Evolutionary conservation across 1,140 invertebrate species (phyloP).

Genomic region (Luehdorfia chinensis): DNA sequence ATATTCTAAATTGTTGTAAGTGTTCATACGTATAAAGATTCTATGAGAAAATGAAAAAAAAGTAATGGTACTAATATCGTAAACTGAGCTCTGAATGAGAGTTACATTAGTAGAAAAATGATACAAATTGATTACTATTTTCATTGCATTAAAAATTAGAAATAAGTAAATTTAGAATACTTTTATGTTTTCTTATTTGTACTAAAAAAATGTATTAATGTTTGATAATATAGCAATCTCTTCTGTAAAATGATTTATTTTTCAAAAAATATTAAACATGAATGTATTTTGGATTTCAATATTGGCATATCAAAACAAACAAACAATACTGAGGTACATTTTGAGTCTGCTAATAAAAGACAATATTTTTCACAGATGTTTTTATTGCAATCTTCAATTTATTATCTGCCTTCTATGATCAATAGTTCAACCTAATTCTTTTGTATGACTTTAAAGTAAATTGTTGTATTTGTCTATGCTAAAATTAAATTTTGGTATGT

Average conservation of each 20-base stretch:
- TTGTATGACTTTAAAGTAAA: background rate
- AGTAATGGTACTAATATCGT: slow-evolving; percentile 17
- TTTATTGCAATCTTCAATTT: slow-evolving; percentile 19
- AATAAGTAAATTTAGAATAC: slow-evolving; percentile 2
- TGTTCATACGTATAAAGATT: slow-evolving; percentile 70
- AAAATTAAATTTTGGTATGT: background rate
- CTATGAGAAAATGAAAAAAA: slow-evolving; percentile 50
- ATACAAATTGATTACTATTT: slow-evolving; percentile 4
- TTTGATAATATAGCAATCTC: background rate
- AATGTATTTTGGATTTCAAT: slow-evolving; percentile 1
- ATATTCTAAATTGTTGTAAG: slow-evolving; percentile 75
- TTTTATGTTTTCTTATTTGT: slow-evolving; percentile 9
- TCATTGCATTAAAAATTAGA: slow-evolving; percentile 11
- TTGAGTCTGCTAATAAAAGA: slow-evolving; percentile 44
- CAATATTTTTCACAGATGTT: slow-evolving; percentile 48
- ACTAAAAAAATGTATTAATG: background rate
- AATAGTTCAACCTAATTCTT: background rate
- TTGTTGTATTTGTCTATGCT: background rate
- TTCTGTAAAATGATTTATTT: background rate
- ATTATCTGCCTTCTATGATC: slow-evolving; percentile 14
- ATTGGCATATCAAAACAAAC: slow-evolving; percentile 11
- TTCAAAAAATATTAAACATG: background rate
- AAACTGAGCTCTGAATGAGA: slow-evolving; percentile 16
- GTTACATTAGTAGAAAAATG: background rate
- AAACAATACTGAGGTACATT: slow-evolving; percentile 3